A percentile compares a stretch with the other conserved stretches of the same genome.
Conservation (phyloP, 2,113 vertebrate genomes). For the Cisticola juncidis region DNA sequence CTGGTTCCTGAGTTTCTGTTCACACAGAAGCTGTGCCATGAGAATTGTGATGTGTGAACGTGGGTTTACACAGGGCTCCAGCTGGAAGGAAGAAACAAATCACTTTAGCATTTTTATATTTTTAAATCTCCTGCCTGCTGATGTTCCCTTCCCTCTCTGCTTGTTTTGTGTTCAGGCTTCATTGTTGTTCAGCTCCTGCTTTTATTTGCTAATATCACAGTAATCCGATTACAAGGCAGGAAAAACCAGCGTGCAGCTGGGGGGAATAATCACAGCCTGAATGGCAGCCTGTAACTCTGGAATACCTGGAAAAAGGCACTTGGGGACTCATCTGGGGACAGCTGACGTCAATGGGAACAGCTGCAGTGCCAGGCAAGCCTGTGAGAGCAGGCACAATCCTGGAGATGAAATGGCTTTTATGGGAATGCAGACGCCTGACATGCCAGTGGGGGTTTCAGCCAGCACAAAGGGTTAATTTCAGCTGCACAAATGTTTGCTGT, state of each 20-base stretch:
- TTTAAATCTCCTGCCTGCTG: constrained; percentile 26
- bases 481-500: neutral
- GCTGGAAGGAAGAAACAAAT: constrained; percentile 25
- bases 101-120: constrained; percentile 8
- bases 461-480: neutral
- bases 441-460: accelerated
- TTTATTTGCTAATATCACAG: constrained; percentile 23
- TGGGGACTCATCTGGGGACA: neutral
- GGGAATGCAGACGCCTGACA: neutral
- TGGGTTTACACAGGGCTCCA: neutral
- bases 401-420: neutral
- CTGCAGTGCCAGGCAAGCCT: neutral
- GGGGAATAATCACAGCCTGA: neutral
- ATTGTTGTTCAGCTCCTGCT: neutral
- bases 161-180: neutral
- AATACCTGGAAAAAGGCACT: neutral
- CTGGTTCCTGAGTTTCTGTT: neutral
- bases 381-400: neutral
- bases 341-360: neutral
- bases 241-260: neutral
- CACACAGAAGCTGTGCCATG: neutral
- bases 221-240: neutral
- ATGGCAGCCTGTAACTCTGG: neutral
- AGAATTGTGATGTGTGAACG: neutral
- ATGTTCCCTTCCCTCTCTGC: neutral